Conservation (phyloP, 2,888 invertebrate species). For the Calameuta pallipes region DNA sequence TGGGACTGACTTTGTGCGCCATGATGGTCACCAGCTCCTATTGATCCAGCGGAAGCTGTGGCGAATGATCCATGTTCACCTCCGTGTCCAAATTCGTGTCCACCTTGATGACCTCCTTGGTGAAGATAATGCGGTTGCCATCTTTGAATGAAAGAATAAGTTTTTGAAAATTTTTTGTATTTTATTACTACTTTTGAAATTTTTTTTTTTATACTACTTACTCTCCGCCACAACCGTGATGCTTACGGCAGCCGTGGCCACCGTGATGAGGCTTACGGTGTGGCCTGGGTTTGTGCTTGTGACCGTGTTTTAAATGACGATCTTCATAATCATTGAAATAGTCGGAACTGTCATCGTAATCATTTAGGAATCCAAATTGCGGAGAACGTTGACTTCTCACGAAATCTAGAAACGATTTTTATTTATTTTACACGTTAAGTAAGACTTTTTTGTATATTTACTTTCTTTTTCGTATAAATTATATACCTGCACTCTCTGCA, state of each 20-base stretch:
- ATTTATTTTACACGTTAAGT: not conserved
- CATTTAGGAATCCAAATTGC: slow-evolving; percentile 32
- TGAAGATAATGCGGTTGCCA: not conserved
- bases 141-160: not conserved
- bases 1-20: slow-evolving; percentile 43
- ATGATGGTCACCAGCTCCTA: slow-evolving; percentile 30
- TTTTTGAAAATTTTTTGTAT: not conserved
- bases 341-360: slow-evolving; percentile 36
- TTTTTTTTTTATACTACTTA: slow-evolving; percentile 18
- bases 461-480: not conserved
- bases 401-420: not conserved
- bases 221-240: slow-evolving; percentile 32
- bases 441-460: not conserved
- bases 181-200: not conserved
- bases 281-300: slow-evolving; percentile 28
- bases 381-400: slow-evolving; percentile 38
- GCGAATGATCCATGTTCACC: slow-evolving; percentile 41
- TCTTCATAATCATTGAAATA: slow-evolving; percentile 11
- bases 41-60: slow-evolving; percentile 45
- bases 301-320: slow-evolving; percentile 30
- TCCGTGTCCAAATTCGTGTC: slow-evolving; percentile 8
- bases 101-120: slow-evolving; percentile 4
- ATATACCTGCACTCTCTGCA: not conserved
- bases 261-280: slow-evolving; percentile 26
- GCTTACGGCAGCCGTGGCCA: slow-evolving; percentile 32